Conservation (phyloP, 1,140 invertebrate genomes). For the Monomorium pharaonis region DNA sequence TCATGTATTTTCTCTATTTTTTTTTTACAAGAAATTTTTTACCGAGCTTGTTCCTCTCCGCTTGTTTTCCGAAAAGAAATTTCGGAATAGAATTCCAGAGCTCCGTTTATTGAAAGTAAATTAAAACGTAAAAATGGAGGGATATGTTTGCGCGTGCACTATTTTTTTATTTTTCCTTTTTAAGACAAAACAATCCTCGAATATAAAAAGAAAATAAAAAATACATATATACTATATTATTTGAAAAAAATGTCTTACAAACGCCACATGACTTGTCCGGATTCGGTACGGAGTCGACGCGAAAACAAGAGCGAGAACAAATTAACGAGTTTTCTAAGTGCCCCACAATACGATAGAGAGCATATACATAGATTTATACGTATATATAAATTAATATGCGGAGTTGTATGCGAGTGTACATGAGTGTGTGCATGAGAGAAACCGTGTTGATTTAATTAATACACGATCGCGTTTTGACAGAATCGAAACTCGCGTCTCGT, state of each 20-base stretch:
- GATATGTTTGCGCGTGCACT: background rate
- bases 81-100: too few relatives aligned
- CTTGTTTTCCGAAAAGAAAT: too few relatives aligned
- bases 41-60: background rate
- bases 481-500: background rate
- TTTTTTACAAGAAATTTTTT: background rate
- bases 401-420: constrained; percentile 24
- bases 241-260: background rate
- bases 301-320: background rate
- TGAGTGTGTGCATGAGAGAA: constrained; percentile 24
- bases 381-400: constrained; percentile 4
- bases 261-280: background rate
- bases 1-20: background rate
- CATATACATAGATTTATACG: constrained; percentile 54
- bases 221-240: background rate
- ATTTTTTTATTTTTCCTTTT: background rate
- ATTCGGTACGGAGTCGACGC: background rate
- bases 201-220: background rate
- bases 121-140: background rate
- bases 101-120: constrained; percentile 8
- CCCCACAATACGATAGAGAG: constrained; percentile 24
- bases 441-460: constrained; percentile 7
- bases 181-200: background rate
- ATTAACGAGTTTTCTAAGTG: constrained; percentile 44
- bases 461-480: background rate